Base-by-base conservation (phyloP, 2,113 vertebrate genomes). In the Theropithecus gelada region DNA sequence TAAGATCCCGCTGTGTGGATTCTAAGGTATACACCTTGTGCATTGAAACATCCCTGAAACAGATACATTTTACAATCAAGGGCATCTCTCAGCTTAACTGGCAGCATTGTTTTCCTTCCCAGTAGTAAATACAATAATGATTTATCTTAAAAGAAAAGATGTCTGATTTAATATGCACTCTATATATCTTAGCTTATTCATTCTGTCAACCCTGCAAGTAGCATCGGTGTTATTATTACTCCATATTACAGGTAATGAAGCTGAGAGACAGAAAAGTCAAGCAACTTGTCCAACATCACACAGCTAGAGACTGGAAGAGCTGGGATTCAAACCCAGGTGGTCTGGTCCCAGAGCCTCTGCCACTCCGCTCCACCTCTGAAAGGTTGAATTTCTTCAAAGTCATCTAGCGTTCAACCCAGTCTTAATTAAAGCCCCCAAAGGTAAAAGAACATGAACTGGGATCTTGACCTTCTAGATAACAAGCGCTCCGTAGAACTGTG, bases 381-480 rank as follows among this genome's bases (percentile, higher is more conserved):
- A 59, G 0, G 18, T 8, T 0, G 0, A 17, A 5, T 55, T 30
- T 72, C 87, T 57, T 30, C 52, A 8, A 32, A 14, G 4, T 17
- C 17, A 59, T 40, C 20, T 25, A 13, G 22, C 7, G 9, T 61
- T 76, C 78, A 30, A 16, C 9, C 13, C 23, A 32, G 5, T 10
- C 50, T 50, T 13, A 12, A 11, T 8, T 10, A 20, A 75, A 68
- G 27, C 13, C 23, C 72, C 25, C 12, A 32, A 13, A 48, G 75
- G 17, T 20, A 78, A 76, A n/a, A 75, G 32, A 18, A 30, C 18
- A 0, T 8, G 0, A 17, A 5, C 68, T 13, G 16, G 64, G 48
- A 2, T 1, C 17, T 2, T 0, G 4, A 3, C 4, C n/a, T 32
- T 11, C 30, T 9, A 1, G 0, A 8, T 4, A 3, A 27, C 27